A percentile compares a stretch with the other conserved stretches of the same genome.
Conservation (phyloP, 2,113 vertebrate species). For the Ceuthmochares aereus region DNA sequence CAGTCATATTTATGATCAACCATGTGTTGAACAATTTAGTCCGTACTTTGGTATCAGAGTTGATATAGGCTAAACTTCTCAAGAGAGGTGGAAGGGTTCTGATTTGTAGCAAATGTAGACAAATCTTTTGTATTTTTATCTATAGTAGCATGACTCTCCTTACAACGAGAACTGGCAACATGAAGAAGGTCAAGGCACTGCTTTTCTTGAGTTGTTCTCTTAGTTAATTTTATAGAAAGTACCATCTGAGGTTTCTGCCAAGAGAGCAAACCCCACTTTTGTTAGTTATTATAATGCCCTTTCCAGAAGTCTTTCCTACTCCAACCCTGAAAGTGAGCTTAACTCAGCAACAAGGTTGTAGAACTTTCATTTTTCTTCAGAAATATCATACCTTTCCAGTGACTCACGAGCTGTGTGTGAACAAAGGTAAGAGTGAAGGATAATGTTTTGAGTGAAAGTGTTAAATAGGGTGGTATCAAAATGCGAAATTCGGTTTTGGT, state of each 20-base stretch:
- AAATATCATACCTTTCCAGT: neutral
- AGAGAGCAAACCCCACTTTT: neutral
- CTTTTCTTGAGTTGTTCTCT: neutral
- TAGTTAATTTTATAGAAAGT: neutral
- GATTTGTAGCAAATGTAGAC: neutral
- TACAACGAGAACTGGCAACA: neutral
- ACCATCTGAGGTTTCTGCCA: neutral
- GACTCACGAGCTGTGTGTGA: neutral
- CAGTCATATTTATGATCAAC: neutral
- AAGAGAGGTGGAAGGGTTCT: neutral
- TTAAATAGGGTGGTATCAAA: neutral
- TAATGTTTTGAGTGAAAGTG: neutral
- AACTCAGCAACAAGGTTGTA: neutral
- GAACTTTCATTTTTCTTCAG: neutral
- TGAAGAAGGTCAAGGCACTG: neutral
- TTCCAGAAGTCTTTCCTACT: neutral
- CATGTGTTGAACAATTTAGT: neutral
- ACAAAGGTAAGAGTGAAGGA: neutral
- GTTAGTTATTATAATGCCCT: neutral
- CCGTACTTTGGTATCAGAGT: neutral
- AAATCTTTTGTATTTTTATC: neutral
- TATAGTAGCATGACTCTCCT: neutral
- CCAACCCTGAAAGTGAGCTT: neutral
- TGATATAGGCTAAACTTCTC: neutral
- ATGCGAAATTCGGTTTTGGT: neutral